Evolutionary conservation across 2,888 invertebrate species (phyloP).

Genomic region (Poecilus cupreus): DNA sequence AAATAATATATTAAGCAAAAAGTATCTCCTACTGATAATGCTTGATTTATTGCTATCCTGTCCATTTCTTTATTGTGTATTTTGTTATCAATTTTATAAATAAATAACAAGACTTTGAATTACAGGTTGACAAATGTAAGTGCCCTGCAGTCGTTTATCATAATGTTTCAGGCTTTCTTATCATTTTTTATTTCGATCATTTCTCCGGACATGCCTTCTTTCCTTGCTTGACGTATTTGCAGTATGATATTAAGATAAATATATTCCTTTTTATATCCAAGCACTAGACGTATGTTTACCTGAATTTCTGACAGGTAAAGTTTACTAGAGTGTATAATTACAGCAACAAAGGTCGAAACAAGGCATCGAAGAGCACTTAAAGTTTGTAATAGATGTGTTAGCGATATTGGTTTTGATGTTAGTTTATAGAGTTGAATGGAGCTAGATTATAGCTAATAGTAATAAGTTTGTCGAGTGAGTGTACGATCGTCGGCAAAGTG

Average conservation of each 20-base stretch:
- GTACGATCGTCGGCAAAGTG: conserved; percentile 1
- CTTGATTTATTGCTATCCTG: background rate
- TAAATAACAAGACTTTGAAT: background rate
- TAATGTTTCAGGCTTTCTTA: background rate
- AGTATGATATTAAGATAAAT: conserved; percentile 4
- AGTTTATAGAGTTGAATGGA: conserved; percentile 22
- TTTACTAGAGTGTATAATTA: background rate
- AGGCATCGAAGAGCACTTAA: background rate
- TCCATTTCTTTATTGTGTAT: too few relatives aligned
- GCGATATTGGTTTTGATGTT: conserved; percentile 16
- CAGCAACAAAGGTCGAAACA: background rate
- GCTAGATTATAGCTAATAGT: conserved; percentile 13
- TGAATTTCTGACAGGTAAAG: background rate
- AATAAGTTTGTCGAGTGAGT: background rate
- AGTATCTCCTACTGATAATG: background rate
- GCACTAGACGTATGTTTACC: background rate
- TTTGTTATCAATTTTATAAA: background rate
- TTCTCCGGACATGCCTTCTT: background rate
- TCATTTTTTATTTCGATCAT: conserved; percentile 8
- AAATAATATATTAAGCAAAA: conserved; percentile 20
- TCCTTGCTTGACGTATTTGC: background rate
- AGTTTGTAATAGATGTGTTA: background rate
- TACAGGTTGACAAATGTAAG: conserved; percentile 8
- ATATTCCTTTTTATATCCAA: background rate
- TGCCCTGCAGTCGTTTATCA: background rate